phyloP scores from a whole-genome alignment of 2,888 invertebrate genomes.

The Drosophila lutescens region DNA sequence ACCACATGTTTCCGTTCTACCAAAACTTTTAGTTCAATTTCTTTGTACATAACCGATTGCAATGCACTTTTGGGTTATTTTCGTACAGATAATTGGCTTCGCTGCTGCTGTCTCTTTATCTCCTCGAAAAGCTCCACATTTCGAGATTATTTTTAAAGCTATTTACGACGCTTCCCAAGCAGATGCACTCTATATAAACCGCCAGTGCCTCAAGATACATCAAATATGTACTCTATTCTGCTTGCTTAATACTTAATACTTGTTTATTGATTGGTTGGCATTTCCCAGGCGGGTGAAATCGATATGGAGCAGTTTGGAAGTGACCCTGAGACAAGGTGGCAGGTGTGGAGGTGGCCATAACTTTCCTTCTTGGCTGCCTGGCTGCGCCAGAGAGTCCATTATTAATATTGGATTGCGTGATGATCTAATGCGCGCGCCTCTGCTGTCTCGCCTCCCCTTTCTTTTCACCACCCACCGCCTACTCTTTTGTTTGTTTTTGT shows the following conservation, averaged over 20 bases:
- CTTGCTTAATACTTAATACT: constrained; percentile 49
- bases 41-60: neutral
- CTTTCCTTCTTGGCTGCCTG: constrained; percentile 16
- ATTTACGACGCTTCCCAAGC: constrained; percentile 18
- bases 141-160: constrained; percentile 1
- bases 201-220: constrained; percentile 9
- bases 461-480: constrained; percentile 3
- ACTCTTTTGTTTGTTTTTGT: constrained; percentile 16
- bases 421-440: constrained; percentile 42
- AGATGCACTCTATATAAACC: constrained; percentile 17
- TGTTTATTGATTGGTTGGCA: constrained; percentile 56
- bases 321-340: constrained; percentile 62
- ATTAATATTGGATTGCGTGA: constrained; percentile 65
- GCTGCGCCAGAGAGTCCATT: constrained; percentile 36
- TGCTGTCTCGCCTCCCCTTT: constrained; percentile 7
- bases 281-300: constrained; percentile 50
- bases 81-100: constrained; percentile 2
- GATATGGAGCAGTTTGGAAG: constrained; percentile 52
- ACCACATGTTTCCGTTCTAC: constrained; percentile 14
- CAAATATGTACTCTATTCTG: constrained; percentile 44
- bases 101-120: neutral
- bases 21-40: neutral
- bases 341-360: constrained; percentile 25
- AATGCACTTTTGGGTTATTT: constrained; percentile 5
- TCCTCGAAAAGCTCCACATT: constrained; percentile 11